Evolutionary conservation across 2,888 invertebrate species (phyloP).

Genomic region (Serrognathus titanus): DNA sequence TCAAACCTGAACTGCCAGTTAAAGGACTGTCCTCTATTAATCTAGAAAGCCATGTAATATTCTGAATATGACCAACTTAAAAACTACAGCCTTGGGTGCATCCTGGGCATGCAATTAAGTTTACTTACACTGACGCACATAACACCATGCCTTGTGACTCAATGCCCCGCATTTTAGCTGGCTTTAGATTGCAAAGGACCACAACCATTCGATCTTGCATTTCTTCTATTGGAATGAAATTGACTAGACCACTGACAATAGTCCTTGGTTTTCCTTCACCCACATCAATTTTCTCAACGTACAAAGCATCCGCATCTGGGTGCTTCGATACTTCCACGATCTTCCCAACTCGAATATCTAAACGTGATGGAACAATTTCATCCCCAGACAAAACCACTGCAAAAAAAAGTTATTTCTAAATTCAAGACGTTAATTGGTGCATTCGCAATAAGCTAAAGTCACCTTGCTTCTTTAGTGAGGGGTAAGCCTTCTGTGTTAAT

Average conservation of each 20-base stretch:
- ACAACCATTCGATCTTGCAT: constrained; percentile 88
- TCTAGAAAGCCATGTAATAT: too few species aligned
- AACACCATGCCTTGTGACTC: constrained; percentile 92
- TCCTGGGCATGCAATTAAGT: too few species aligned
- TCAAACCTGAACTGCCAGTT: too few species aligned
- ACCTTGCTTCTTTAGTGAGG: constrained; percentile 65
- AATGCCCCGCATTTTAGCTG: constrained; percentile 93
- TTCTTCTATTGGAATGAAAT: constrained; percentile 84
- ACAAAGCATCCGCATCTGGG: constrained; percentile 88
- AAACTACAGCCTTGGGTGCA: too few species aligned
- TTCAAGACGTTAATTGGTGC: constrained; percentile 4
- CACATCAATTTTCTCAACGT: constrained; percentile 88
- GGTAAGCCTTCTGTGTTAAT: constrained; percentile 81
- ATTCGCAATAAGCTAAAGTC: constrained; percentile 12
- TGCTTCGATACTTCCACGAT: constrained; percentile 80
- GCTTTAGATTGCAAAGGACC: constrained; percentile 92
- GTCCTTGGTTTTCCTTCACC: constrained; percentile 72
- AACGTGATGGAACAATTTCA: constrained; percentile 65
- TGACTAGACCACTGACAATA: constrained; percentile 86
- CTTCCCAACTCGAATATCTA: constrained; percentile 86
- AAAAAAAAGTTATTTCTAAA: constrained; percentile 16
- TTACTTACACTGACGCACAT: constrained; percentile 74
- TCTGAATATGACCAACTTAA: too few species aligned
- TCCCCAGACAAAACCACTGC: constrained; percentile 51
- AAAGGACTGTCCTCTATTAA: too few species aligned